Evolutionary conservation across 2,797 vertebrate species (phyloP).

Genomic region (Loris lydekkerianus): DNA sequence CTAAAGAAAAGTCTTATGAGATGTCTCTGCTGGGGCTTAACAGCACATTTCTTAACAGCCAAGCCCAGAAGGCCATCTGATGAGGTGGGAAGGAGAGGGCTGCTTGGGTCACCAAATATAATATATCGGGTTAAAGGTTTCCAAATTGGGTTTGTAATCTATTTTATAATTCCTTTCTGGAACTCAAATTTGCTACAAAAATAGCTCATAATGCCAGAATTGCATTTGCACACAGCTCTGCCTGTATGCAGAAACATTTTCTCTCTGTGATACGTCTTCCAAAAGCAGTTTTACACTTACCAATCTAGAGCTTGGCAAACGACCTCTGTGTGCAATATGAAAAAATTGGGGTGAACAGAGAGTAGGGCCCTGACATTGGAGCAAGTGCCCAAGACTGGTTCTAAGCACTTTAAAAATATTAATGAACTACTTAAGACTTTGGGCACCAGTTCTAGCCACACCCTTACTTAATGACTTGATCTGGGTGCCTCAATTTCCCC

Average conservation of each 20-base stretch:
- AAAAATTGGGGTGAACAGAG: neutral
- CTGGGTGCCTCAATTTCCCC: neutral
- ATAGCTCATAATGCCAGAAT: slow-evolving; percentile 69
- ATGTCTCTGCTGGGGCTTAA: slow-evolving; percentile 49
- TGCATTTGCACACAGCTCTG: slow-evolving; percentile 53
- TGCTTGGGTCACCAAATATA: slow-evolving; percentile 42
- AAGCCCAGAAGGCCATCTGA: neutral
- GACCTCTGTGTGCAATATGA: neutral
- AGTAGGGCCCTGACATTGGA: neutral
- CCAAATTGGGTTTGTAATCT: slow-evolving; percentile 65
- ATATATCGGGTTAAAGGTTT: slow-evolving; percentile 66
- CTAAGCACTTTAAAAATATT: neutral
- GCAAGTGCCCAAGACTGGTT: neutral
- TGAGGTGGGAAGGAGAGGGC: neutral
- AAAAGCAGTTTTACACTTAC: slow-evolving; percentile 23
- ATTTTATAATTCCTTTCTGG: slow-evolving; percentile 68
- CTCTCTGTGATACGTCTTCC: neutral
- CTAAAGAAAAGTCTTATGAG: neutral
- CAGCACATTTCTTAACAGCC: slow-evolving; percentile 36
- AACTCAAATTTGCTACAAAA: slow-evolving; percentile 72
- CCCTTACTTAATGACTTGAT: neutral
- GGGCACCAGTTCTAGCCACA: neutral
- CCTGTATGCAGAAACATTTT: neutral
- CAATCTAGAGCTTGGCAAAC: slow-evolving; percentile 21
- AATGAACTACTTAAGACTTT: neutral